Conservation (phyloP, 2,888 invertebrate species). For the Tetramorium bicarinatum region DNA sequence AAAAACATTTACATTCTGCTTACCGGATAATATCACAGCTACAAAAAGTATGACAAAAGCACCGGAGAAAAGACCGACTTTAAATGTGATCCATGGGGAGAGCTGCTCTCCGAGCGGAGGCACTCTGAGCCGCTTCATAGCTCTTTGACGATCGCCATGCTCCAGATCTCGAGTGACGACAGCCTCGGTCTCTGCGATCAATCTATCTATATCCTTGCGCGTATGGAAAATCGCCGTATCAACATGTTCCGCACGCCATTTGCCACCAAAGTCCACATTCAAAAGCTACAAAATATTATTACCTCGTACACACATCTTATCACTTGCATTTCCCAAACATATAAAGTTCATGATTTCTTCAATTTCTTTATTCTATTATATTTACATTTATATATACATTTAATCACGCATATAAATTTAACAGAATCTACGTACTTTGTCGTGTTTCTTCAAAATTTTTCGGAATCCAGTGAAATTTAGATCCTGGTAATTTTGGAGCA, state of each 20-base stretch:
- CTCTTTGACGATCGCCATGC: constrained; percentile 93
- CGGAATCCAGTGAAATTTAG: constrained; percentile 96
- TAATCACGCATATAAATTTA: background rate
- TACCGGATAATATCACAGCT: constrained; percentile 91
- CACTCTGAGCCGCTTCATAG: constrained; percentile 95
- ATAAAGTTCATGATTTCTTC: background rate
- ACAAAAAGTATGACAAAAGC: constrained; percentile 92
- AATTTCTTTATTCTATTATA: background rate
- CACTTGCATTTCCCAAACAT: background rate
- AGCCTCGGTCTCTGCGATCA: constrained; percentile 93
- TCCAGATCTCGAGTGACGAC: constrained; percentile 91
- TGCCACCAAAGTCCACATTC: constrained; percentile 90
- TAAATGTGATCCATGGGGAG: constrained; percentile 94
- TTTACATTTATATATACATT: too few relatives aligned
- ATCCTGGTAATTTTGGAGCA: constrained; percentile 95
- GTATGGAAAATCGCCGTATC: constrained; percentile 94
- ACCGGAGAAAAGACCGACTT: constrained; percentile 94
- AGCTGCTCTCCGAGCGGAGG: constrained; percentile 95
- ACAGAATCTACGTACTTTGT: constrained; percentile 88
- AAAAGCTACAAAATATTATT: constrained; percentile 87
- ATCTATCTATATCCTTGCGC: constrained; percentile 94
- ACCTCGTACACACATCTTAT: background rate
- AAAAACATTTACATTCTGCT: constrained; percentile 52
- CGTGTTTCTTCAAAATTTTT: constrained; percentile 96
- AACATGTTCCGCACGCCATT: constrained; percentile 93